Conservation (phyloP, 2,113 vertebrate genomes). For the Gymnobelideus leadbeateri region DNA sequence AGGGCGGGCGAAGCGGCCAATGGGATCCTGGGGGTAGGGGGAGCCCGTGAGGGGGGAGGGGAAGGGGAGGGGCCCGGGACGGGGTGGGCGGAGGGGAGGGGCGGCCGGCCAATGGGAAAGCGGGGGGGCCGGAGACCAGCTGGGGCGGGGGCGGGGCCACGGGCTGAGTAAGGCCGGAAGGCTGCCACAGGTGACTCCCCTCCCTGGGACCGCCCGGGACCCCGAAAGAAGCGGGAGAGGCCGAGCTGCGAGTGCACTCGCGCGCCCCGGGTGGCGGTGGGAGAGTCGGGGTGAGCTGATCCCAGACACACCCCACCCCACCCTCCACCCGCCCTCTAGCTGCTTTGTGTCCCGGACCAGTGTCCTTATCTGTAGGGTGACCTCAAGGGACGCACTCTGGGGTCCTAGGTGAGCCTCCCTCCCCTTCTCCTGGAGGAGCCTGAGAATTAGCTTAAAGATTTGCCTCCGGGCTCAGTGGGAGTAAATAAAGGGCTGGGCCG, state of each 20-base stretch:
- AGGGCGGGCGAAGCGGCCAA: not conserved
- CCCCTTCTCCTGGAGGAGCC: no score
- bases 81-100: not conserved
- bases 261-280: not conserved
- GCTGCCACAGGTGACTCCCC: not conserved
- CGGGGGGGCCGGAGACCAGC: not conserved
- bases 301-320: not conserved
- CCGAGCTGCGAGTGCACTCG: not conserved
- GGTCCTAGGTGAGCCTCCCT: no score
- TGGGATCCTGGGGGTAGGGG: not conserved
- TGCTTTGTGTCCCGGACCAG: not conserved
- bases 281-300: not conserved
- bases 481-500: no score
- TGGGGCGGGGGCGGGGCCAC: not conserved
- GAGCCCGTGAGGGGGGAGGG: not conserved
- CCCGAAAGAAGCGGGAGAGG: not conserved
- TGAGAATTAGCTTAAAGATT: no score
- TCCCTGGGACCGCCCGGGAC: not conserved
- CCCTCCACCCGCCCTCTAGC: not conserved
- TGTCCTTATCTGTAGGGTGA: not conserved
- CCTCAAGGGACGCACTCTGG: not conserved
- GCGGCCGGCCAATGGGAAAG: not conserved
- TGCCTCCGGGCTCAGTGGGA: no score
- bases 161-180: not conserved
- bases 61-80: conserved; percentile 3